Base-by-base conservation (phyloP, 2,113 vertebrate species). In the Chaetops frenatus region DNA sequence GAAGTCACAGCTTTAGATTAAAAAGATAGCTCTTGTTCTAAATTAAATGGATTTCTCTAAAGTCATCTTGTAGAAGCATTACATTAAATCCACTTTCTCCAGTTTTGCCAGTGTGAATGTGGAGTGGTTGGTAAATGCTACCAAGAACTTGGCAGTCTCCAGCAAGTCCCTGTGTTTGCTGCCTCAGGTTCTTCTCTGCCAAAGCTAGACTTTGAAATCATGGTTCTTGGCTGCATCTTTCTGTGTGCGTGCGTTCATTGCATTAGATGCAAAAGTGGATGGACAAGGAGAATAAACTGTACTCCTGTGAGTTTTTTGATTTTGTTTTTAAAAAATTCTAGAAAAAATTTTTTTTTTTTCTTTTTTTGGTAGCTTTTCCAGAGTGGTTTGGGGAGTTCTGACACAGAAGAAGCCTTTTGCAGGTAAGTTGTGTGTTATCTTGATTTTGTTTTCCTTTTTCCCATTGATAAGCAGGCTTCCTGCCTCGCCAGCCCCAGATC, bases 361-460 rank as follows among this genome's bases (percentile, higher is more conserved):
- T 11, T 83, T 60, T 74, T 48, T 96, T 98, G 56, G 11, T 96
- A 99, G 99, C 96, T 99, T 99, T 88, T 98, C 99, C 67, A 99
- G 99, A 0, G 99, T 99, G 36, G 98, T 99, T 96, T 99, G 99
- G 99, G 99, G 99, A 6, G 98, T 99, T 92, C 99, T 99, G 65
- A 99, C 99, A 8, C 99, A 99, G 97, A 99, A 99, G 95, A 99
- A 99, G 51, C 99, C 99, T 3, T 99, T 99, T 96, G 99, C 99
- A 98, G 99, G 99, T 99, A 94, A 98, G 97, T 28, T 40, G 12
- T 79, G 23, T 19, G 29, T 82, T 60, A 35, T 14, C 9, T 56
- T 64, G 54, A 31, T 9, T 56, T 76, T 60, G 54, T 60, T 51
- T 44, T 8, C 53, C 11, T 65, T 86, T 81, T 51, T 54, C n/a